Conservation (phyloP, 2,797 vertebrate species). For the Kryptopterus vitreolus region DNA sequence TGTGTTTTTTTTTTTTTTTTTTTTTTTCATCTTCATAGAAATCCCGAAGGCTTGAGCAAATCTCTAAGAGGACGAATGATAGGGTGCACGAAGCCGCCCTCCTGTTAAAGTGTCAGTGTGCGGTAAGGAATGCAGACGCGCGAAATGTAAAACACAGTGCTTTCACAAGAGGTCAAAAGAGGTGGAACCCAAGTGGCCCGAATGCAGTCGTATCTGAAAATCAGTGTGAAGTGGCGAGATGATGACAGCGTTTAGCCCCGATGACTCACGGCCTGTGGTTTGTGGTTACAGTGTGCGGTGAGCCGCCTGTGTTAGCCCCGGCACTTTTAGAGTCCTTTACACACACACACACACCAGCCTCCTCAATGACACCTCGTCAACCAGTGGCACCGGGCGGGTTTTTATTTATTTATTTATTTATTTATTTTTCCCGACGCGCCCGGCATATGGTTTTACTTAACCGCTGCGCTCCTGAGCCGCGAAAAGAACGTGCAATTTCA, state of each 20-base stretch:
- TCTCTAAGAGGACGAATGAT: not conserved
- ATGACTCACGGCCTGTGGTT: conserved; percentile 42
- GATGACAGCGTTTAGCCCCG: conserved; percentile 20
- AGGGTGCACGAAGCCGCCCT: not conserved
- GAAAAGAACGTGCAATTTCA: not conserved
- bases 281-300: conserved; percentile 40
- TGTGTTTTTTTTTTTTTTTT: no score
- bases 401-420: no score
- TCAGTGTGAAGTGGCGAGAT: conserved; percentile 26
- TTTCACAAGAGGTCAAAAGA: not conserved
- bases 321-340: conserved; percentile 23
- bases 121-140: not conserved
- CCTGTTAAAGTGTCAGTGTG: not conserved
- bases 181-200: not conserved
- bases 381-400: conserved; percentile 11
- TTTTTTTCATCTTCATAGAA: no score
- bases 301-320: conserved; percentile 30
- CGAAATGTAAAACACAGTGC: conserved; percentile 19
- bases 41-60: not conserved
- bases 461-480: not conserved
- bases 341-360: conserved; percentile 13
- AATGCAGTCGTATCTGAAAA: not conserved
- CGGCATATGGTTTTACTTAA: conserved; percentile 29
- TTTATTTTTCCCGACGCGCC: no score
- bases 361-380: conserved; percentile 13